Base-by-base conservation (phyloP, 2,888 invertebrate genomes). In the Drosophila tanythrix region DNA sequence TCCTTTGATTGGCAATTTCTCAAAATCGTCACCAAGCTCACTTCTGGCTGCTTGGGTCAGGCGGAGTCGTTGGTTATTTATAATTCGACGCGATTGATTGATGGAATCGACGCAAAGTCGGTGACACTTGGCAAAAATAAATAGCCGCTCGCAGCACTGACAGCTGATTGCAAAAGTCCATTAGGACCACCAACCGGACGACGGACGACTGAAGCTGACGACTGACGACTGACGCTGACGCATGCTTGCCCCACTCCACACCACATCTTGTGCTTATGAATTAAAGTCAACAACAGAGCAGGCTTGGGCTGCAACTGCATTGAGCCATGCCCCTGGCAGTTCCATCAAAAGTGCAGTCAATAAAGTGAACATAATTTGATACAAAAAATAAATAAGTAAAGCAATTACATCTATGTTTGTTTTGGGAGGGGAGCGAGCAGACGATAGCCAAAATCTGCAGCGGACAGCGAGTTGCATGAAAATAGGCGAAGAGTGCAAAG, bases 131-230 rank as follows among this genome's bases (percentile, higher is more conserved):
- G 90, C 82, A 79, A 85, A 86, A 88, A 89, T 89, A 86, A 89
- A 89, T 88, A 89, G 85, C 83, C 87, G 78, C 70, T 65, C 73
- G 82, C 79, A 62, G 69, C 84, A 90, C 78, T 88, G 88, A 88
- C 88, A 88, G 90, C 88, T 89, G 88, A 88, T 89, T 88, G 89
- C 88, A 71, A 90, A 88, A 88, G 87, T 88, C 90, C 88, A 88
- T 88, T 88, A 88, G 85, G 71, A 68, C 70, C 59, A n/a, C 31
- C 36, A 21, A 29, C 38, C 36, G 46, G 52, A 4, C 52, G 57
- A 35, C 52, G 38, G 36, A 46, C 38, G 21, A 29, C 40, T 2
- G 33, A 33, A 33, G 33, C 33, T 33, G 31, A n/a, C 48, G 33
- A 29, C 18, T 1, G 55, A 11, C 43, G 50, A 36, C 43, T 58